Base-by-base conservation (phyloP, 1,140 invertebrate genomes). In the Oncopodura yosiiana region DNA sequence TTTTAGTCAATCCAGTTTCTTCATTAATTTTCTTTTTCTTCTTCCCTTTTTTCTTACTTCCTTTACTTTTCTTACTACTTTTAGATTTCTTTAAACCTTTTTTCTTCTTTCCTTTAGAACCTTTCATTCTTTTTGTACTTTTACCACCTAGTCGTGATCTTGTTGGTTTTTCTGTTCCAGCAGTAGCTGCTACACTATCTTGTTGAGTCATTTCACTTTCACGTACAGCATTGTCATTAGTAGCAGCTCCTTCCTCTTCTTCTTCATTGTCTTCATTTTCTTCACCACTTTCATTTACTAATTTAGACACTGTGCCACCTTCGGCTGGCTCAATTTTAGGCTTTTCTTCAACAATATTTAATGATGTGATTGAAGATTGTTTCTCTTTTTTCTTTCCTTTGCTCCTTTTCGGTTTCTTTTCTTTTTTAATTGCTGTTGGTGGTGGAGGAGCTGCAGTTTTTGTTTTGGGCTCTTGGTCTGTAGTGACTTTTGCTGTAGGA, bases 41-140 rank as follows among this genome's bases (percentile, higher is more conserved):
- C 19, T 16, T 19, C 0, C 36, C 36, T 49, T 49, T 48, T 16
- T 21, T 26, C 36, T 49, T 49, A 29, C 48, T 49, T 12, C 48
- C 36, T 39, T 49, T 49, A 24, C 36, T 49, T 23, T 49, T 49
- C 26, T n/a, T n/a, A n/a, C n/a, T n/a, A n/a, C n/a, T n/a, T n/a
- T n/a, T n/a, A n/a, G n/a, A n/a, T n/a, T n/a, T 41, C 16, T 9
- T 8, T 41, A 12, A n/a, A 24, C 23, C 23, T 16, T 42, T 27
- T 12, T 32, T 41, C 16, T 18, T 41, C 18, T 41, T 30, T 16
- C 38, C 24, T 42, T 51, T 51, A 1, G 38, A 42, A 51, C 37
- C 37, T 51, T 12, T 41, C 38, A n/a, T 41, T 34, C 32, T 49
- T 49, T 38, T 49, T 49, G 14, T 30, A 32, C 26, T 46, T 46